Conservation (phyloP, 2,113 vertebrate species). For the Bufo bufo region DNA sequence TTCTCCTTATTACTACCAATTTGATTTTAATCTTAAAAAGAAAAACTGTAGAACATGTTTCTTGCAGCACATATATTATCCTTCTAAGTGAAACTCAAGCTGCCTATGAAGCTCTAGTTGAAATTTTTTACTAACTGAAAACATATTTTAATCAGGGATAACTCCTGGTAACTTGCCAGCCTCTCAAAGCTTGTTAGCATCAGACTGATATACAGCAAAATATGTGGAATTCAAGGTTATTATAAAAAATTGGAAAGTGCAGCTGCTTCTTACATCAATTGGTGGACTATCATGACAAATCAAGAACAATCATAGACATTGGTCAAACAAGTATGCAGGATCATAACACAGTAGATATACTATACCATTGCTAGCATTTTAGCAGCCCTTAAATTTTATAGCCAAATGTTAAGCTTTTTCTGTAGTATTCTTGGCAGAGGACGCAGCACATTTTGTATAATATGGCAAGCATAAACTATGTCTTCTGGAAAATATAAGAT, state of each 20-base stretch:
- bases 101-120: background rate
- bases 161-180: background rate
- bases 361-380: background rate
- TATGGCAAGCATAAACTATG: constrained; percentile 20
- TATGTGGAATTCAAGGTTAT: constrained; percentile 4
- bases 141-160: background rate
- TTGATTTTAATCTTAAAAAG: background rate
- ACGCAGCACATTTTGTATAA: constrained; percentile 21
- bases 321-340: background rate
- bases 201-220: background rate
- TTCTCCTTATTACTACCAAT: background rate
- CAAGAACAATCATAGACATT: background rate
- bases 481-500: constrained; percentile 37
- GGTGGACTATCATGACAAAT: background rate
- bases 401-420: constrained; percentile 24
- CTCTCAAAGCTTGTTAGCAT: background rate
- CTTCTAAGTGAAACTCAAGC: background rate
- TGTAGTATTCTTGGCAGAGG: constrained; percentile 31
- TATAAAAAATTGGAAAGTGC: background rate
- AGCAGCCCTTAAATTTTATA: constrained; percentile 15
- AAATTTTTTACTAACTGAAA: background rate
- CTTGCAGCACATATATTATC: background rate
- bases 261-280: background rate
- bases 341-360: background rate
- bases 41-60: background rate